Conservation (phyloP, 2,888 invertebrate species). For the Mythimna vitellina region DNA sequence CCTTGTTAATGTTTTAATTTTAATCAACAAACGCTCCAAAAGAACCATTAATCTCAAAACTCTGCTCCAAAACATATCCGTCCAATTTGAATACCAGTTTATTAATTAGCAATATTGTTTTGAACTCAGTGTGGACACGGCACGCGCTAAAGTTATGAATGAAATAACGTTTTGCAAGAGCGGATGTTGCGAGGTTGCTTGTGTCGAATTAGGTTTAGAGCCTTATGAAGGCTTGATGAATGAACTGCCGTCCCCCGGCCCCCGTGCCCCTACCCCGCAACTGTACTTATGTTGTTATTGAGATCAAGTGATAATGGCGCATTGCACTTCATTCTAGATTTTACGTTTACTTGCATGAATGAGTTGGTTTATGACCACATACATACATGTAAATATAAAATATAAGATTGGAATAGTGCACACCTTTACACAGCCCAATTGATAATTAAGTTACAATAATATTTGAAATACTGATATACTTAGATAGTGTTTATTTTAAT, state of each 20-base stretch:
- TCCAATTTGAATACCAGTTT: slow-evolving; percentile 30
- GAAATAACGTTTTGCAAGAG: slow-evolving; percentile 90
- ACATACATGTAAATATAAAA: not conserved
- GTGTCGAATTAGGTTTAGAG: slow-evolving; percentile 90
- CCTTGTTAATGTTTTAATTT: not conserved
- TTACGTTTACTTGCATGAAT: slow-evolving; percentile 33
- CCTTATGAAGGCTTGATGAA: slow-evolving; percentile 90
- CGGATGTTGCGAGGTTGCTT: slow-evolving; percentile 90
- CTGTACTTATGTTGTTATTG: slow-evolving; percentile 63
- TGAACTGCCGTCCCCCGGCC: slow-evolving; percentile 78
- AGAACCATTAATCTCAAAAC: slow-evolving; percentile 1
- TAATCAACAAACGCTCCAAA: not conserved
- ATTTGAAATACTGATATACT: too few relatives aligned
- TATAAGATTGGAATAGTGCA: too few relatives aligned
- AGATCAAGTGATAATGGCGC: slow-evolving; percentile 65
- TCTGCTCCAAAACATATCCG: not conserved
- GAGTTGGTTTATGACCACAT: slow-evolving; percentile 14
- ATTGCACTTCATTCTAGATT: slow-evolving; percentile 55
- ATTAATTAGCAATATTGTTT: slow-evolving; percentile 61
- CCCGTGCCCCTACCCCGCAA: slow-evolving; percentile 61
- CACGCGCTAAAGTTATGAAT: slow-evolving; percentile 87
- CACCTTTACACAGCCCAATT: too few relatives aligned
- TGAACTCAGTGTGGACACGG: slow-evolving; percentile 76
- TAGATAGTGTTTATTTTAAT: too few relatives aligned
- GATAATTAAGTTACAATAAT: too few relatives aligned